These are phyloP conservation scores for Lissocephala sabroskyi DNA, from an alignment of 2,888 invertebrate species.

Conservation along the genomic window DNA sequence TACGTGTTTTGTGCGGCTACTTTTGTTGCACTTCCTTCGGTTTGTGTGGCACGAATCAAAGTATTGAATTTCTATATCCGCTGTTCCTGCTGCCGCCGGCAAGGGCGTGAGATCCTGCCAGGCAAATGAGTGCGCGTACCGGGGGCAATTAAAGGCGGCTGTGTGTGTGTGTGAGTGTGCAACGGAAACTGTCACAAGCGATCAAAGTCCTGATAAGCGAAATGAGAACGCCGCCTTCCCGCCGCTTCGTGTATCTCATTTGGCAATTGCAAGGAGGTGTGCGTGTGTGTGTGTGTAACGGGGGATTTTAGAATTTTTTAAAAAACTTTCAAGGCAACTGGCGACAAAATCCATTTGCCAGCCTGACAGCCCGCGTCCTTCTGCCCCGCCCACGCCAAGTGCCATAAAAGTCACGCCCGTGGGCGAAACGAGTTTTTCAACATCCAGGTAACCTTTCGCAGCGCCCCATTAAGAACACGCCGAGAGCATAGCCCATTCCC, in stretches of 20 bases:
- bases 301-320: too few relatives aligned
- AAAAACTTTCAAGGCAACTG: conserved; percentile 16
- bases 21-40: conserved; percentile 57
- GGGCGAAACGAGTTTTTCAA: conserved; percentile 57
- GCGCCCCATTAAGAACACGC: conserved; percentile 62
- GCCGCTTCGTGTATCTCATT: conserved; percentile 30
- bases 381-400: conserved; percentile 33
- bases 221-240: conserved; percentile 18
- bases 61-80: conserved; percentile 72
- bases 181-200: conserved; percentile 68
- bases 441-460: conserved; percentile 61
- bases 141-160: conserved; percentile 42
- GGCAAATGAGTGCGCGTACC: conserved; percentile 44
- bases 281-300: too few relatives aligned
- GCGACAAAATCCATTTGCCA: conserved; percentile 35
- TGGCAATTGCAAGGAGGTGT: conserved; percentile 32
- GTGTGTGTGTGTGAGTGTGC: conserved; percentile 36
- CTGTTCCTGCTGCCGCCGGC: too few relatives aligned
- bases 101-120: conserved; percentile 20
- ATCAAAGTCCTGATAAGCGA: conserved; percentile 65
- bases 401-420: conserved; percentile 61
- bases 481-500: too few relatives aligned
- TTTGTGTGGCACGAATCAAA: conserved; percentile 69
- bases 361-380: conserved; percentile 2
- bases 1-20: conserved; percentile 56